A percentile compares a stretch with the other conserved stretches of the same genome.
Conservation (phyloP, 2,797 vertebrate genomes). For the Chelmon rostratus region DNA sequence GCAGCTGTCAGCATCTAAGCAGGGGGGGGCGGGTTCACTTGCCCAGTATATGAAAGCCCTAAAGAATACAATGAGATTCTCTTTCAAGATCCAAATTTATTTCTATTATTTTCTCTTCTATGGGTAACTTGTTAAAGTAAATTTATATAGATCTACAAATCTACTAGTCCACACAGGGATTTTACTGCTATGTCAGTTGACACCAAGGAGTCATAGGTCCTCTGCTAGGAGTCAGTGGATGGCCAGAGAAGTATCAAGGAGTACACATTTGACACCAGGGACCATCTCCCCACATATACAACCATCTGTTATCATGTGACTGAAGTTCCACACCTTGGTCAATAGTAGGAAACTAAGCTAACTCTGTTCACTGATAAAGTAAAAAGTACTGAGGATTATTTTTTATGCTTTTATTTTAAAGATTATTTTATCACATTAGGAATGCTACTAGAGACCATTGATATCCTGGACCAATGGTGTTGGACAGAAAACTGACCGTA, state of each 20-base stretch:
- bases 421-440: background rate
- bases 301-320: background rate
- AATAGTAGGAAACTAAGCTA: background rate
- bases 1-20: constrained; percentile 49
- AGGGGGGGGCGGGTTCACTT: constrained; percentile 1
- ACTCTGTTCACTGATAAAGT: no score
- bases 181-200: no score
- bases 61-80: background rate
- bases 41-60: background rate
- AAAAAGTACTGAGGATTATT: no score
- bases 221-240: background rate
- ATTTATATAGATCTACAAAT: background rate
- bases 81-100: background rate
- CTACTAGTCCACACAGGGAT: no score
- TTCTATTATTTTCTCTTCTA: background rate
- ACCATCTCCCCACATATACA: background rate
- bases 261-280: background rate
- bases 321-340: background rate
- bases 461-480: background rate
- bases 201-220: background rate
- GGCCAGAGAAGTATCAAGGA: no score
- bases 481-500: background rate
- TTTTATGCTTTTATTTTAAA: background rate
- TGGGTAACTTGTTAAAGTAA: background rate
- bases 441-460: background rate